These are phyloP conservation scores for Montipora foliosa DNA, from an alignment of 64 coral and sea anemone genomes.

Conservation along the genomic window DNA sequence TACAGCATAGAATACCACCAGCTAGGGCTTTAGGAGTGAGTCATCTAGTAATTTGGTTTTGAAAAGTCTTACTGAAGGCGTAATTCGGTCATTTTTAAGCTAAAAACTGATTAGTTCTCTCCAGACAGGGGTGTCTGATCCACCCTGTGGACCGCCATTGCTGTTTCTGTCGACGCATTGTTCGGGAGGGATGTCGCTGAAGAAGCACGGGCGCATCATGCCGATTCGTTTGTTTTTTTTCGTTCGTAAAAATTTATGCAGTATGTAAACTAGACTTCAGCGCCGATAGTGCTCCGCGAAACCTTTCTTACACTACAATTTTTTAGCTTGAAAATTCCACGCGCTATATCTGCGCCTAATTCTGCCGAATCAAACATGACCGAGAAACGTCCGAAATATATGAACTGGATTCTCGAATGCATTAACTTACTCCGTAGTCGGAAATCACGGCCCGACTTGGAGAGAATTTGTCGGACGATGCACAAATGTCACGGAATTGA, in stretches of 20 bases:
- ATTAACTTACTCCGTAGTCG: slow-evolving; percentile 96
- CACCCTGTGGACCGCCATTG: slow-evolving; percentile 16
- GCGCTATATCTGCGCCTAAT: background rate
- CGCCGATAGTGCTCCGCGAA: slow-evolving; percentile 4
- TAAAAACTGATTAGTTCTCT: background rate
- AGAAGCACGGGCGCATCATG: background rate
- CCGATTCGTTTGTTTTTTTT: slow-evolving; percentile 18
- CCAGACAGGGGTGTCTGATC: background rate
- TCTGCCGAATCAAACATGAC: slow-evolving; percentile 16
- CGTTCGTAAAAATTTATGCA: slow-evolving; percentile 19
- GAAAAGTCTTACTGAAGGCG: background rate
- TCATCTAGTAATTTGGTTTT: background rate
- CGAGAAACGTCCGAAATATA: slow-evolving; percentile 89
- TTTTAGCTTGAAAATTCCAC: background rate
- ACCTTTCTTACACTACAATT: background rate
- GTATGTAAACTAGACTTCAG: slow-evolving; percentile 24
- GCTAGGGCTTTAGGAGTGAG: background rate
- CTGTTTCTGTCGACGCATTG: slow-evolving; percentile 26
- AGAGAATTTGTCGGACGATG: slow-evolving; percentile 97
- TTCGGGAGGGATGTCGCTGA: background rate
- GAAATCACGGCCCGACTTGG: slow-evolving; percentile 96
- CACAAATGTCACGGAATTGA: slow-evolving; percentile 98
- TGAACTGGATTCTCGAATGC: slow-evolving; percentile 99
- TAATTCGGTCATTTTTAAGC: background rate
- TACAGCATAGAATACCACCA: background rate